Base-by-base conservation (phyloP, 2,113 vertebrate species). In the Oceanodroma tethys region DNA sequence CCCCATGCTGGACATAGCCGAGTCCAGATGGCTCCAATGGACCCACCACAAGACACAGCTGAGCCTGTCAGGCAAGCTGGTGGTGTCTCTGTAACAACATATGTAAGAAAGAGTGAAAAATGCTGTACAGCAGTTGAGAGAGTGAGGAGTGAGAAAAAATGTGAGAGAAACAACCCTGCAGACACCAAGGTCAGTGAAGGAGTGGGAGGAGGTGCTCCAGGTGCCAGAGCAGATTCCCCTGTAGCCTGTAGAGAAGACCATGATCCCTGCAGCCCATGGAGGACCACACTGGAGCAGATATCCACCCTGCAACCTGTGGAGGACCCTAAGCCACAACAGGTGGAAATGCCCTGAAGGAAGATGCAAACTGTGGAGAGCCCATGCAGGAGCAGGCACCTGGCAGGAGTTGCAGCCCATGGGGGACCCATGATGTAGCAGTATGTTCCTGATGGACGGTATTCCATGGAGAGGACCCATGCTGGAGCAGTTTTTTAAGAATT, bases 251-350 rank as follows among this genome's bases (percentile, higher is more conserved):
- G 27, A 55, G 38, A 74, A 26, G 60, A 53, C 3, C 3, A 27
- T n/a, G 17, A 21, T 52, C 16, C 23, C 26, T 53, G 47, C 21
- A 47, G 30, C 25, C 43, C 13, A 29, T 18, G 29, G 38, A 45
- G 45, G 45, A 45, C 45, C 45, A 45, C 45, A 4, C 45, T 45
- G 45, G 19, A 78, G 42, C 29, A 60, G 36, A 58, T 34, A 73
- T 42, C 38, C 34, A 9, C 8, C 4, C n/a, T 58, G 65, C 18
- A 53, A 17, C 10, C 23, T 0, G 0, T 45, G 43, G 43, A 43
- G 13, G 13, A 58, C 6, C 10, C 9, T 5, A 10, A 22, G 34
- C 16, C 2, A 2, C 55, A 60, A 27, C 45, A 71, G 27, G 5
- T 15, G 19, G 25, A 62, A 29, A 14, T 7, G 12, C 3, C 9